Base-by-base conservation (phyloP, 2,113 vertebrate genomes). In the Phrynocephalus versicolor region DNA sequence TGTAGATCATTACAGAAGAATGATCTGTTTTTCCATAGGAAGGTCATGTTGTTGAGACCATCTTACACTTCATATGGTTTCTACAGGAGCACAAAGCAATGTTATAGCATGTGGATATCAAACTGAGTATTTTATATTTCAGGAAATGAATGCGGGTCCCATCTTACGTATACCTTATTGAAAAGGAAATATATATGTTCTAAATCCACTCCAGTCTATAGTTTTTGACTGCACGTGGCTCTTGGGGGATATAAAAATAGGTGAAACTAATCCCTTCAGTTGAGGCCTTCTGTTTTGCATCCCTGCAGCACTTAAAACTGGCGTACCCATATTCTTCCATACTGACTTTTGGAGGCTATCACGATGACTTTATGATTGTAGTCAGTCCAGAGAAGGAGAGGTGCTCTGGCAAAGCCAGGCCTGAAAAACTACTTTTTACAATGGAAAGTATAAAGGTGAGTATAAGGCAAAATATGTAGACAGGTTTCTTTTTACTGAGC, bases 341-440 rank as follows among this genome's bases (percentile, higher is more conserved):
- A 89, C 95, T 98, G 85, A 98, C 97, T 51, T 98, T 98, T 85
- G 98, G 98, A 72, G 98, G 98, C 65, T 98, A 95, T 92, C 95
- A 95, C 79, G 97, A 98, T 14, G 97, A 98, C 86, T 98, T 98
- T 93, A 97, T 98, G 97, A 92, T 97, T 91, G 97, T 98, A 45
- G 95, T 96, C 73, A 97, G 96, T 95, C 96, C 97, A 92, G 95
- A 77, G 87, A 97, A 95, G 93, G 97, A 98, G 80, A 95, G 95
- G 2, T 94, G 91, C 71, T 95, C 94, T 67, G 96, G 95, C 41
- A 97, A 97, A 96, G 96, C 91, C 86, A 95, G 94, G 58, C 96
- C 95, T 90, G 97, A 98, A 92, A 98, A 98, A 90, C 93, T 98
- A 73, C 89, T 97, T 79, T 98, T 98, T 92, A 94, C 94, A 27